Evolutionary conservation across 2,797 vertebrate species (phyloP), one percentile per base, ranked within the genome.

Genomic region (Steatocranus sp.): DNA sequence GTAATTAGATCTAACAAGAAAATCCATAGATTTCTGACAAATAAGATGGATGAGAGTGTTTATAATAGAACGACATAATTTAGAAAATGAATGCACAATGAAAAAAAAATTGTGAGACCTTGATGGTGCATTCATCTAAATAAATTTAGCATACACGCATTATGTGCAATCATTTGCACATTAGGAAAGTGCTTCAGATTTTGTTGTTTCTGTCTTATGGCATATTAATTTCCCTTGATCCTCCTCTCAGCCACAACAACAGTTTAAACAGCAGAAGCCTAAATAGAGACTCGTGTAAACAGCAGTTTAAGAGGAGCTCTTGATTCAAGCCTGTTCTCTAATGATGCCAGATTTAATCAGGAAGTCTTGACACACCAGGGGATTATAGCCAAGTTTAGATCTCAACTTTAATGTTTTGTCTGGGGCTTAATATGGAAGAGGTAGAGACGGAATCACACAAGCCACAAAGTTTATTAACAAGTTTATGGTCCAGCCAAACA

Each of bases 271-370:
- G 18, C 54, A 6, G 48, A 15, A 50, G 46, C 53, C 83, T 80
- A 1, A 84, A 66, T 68, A 70, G 14, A 27, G 1, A 1, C 68
- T 10, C 3, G 30, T 79, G 80, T 84, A 76, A 82, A 82, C 36
- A 50, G 78, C 51, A 76, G 70, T 74, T 84, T 20, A 78, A 88
- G 32, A 81, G 82, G 76, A 53, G 80, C 91, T 81, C 83, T 79
- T 78, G 75, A 90, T 83, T 87, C 79, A 3, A 2, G 51, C 43
- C 25, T 54, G 68, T 78, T 43, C 51, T 84, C 58, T 80, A 84
- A 85, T 78, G 79, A 91, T 78, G 76, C 41, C 51, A 63, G 49
- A 84, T 80, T 79, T 77, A 82, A 92, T 86, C 80, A 87, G 41
- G 68, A 89, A 48, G 66, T 51, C 74, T 82, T 11, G 6, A 70